Percentiles rank a stretch among this genome's conserved stretches.
phyloP scores from a whole-genome alignment of 2,888 invertebrate species.

The Polyommatus icarus region DNA sequence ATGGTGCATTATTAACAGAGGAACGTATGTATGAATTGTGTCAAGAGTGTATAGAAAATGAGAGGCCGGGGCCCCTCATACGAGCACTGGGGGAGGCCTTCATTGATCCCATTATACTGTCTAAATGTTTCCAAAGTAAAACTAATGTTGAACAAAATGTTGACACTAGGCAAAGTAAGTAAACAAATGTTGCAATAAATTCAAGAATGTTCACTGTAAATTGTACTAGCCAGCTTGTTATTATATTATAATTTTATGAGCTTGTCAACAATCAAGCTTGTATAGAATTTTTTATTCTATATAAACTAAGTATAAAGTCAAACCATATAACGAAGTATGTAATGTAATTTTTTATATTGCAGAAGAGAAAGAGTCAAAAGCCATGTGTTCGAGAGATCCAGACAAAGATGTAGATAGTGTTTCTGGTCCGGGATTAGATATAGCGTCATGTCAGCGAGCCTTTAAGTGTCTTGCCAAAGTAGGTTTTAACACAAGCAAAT shows the following conservation, averaged over 20 bases:
- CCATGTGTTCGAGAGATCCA: conserved; percentile 81
- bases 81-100: conserved; percentile 90
- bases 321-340: background rate
- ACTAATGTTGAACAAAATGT: conserved; percentile 57
- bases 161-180: conserved; percentile 57
- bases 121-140: conserved; percentile 84
- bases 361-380: conserved; percentile 66
- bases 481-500: conserved; percentile 41
- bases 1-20: conserved; percentile 84
- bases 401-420: conserved; percentile 94
- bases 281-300: too few species aligned
- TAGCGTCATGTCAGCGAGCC: conserved; percentile 85
- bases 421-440: conserved; percentile 83
- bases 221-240: too few species aligned
- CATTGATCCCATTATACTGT: conserved; percentile 81
- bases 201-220: too few species aligned
- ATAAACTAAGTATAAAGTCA: too few species aligned
- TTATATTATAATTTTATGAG: too few species aligned
- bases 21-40: conserved; percentile 87
- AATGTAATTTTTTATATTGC: conserved; percentile 10
- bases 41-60: conserved; percentile 84
- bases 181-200: background rate
- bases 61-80: conserved; percentile 86
- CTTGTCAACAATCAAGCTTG: too few species aligned
- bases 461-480: conserved; percentile 80